Evolutionary conservation across 2,888 invertebrate genomes (phyloP), one percentile per base, ranked within the genome.

Genomic region (Coenonympha arcania): DNA sequence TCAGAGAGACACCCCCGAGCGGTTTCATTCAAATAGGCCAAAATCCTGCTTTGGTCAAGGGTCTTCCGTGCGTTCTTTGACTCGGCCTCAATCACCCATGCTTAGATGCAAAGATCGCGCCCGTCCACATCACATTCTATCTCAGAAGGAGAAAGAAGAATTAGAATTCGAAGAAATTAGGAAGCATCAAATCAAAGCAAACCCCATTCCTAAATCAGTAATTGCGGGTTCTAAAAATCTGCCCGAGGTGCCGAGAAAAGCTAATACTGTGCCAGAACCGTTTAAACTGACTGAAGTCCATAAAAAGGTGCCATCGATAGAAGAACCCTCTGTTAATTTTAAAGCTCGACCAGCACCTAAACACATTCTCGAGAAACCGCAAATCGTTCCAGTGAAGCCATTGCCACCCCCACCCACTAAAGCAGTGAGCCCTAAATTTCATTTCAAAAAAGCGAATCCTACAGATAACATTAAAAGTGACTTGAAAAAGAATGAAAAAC

Each of bases 131-230:
- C 80, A 84, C 42, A 73, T 86, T n/a, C 57, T 89, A 11, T 89
- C 89, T 9, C 87, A 87, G 45, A 87, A 89, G 56, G 89, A 92
- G 59, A 78, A 83, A 41, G 92, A 93, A 66, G 79, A 88, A 54
- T 62, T 87, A 59, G 90, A 91, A 66, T 54, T 90, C 0, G 89
- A 91, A 66, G 90, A 92, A 69, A 85, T 90, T 6, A 89, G 87
- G 64, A 90, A 89, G 79, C 88, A 88, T 65, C 89, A 90, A 71
- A 89, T 92, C 20, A 92, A 90, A 71, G 91, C 92, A 0, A 83
- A 89, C 48, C 91, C 92, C 2, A 73, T 92, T 40, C 90, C 89
- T 44, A 86, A 85, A 58, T 88, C 87, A 53, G 87, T 91, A 2
- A 72, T 91, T 26, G 79, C 85, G 54, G 88, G 87, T 1, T 66